Base-by-base conservation (phyloP, 2,113 vertebrate species). In the Serilophus lunatus region DNA sequence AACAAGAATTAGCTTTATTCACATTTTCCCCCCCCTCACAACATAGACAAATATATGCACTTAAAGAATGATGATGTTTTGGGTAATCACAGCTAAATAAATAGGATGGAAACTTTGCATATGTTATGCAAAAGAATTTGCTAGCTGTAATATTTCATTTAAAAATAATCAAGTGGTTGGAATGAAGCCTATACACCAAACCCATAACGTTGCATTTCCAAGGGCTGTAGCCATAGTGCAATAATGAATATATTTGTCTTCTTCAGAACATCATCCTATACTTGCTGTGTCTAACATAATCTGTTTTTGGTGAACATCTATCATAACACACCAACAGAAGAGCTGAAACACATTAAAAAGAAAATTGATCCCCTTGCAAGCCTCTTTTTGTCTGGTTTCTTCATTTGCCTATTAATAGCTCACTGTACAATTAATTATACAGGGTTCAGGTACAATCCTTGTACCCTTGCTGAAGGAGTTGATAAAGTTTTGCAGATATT, bases 181-280 rank as follows among this genome's bases (percentile, higher is more conserved):
- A 93, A 66, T 1, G 31, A 83, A 78, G 35, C 51, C 72, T 25
- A 3, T 25, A 59, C 26, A 75, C 80, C 38, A 51, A 87, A 78
- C 3, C 28, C 9, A 1, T 10, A 64, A 68, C 61, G 82, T 13
- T 51, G 47, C 56, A 25, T 68, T 90, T 86, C 69, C 64, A 70
- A 86, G 71, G 20, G 68, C 86, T 53, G 24, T 5, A 47, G 80
- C 82, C 80, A 23, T 59, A 71, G 59, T 5, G 23, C 22, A 64
- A 14, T 87, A 69, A 93, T 59, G 72, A 92, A 86, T 53, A 15
- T 28, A 86, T 77, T 74, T 87, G 81, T 88, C 51, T 89, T 72
- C 92, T 80, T 56, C 75, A 88, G 86, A 23, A 70, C 68, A 59
- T 84, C 89, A 78, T 71, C 88, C 93, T 49, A 7, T 25, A 79